phyloP scores from a whole-genome alignment of 2,113 vertebrate genomes.

The Bufo gargarizans region DNA sequence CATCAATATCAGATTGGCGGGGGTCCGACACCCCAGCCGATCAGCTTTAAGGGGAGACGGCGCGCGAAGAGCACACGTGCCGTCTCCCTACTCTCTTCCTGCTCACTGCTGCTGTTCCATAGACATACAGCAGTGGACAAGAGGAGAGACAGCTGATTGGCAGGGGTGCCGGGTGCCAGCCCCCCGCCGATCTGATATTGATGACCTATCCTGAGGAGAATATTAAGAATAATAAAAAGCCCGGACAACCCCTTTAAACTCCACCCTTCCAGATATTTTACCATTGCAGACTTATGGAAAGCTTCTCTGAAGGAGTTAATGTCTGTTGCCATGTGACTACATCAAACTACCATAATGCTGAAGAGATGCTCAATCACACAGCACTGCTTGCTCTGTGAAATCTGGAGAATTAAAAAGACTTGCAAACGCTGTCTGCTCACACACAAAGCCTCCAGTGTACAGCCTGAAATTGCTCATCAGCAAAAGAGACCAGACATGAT shows the following conservation, averaged over 20 bases:
- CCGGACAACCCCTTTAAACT: not conserved
- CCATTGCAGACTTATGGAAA: not conserved
- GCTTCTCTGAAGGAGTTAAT: constrained; percentile 26
- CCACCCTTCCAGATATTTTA: not conserved
- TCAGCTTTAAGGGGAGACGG: no score
- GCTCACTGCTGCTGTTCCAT: no score
- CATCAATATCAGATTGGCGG: no score
- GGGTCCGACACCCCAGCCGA: no score
- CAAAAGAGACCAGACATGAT: constrained; percentile 59
- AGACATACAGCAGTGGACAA: no score
- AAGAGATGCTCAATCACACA: constrained; percentile 54
- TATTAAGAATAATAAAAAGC: no score
- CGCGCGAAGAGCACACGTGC: no score
- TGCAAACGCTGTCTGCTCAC: constrained; percentile 49
- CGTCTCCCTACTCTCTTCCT: no score
- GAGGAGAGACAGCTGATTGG: no score
- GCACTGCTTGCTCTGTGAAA: constrained; percentile 41
- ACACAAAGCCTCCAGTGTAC: constrained; percentile 58
- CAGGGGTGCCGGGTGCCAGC: no score
- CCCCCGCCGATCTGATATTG: no score
- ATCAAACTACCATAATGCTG: constrained; percentile 42
- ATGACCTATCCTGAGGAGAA: no score
- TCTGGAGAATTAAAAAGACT: constrained; percentile 54
- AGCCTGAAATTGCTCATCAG: constrained; percentile 59
- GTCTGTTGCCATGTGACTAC: constrained; percentile 30